phyloP scores from a whole-genome alignment of 1,140 invertebrate species.

The Heterodera schachtii region DNA sequence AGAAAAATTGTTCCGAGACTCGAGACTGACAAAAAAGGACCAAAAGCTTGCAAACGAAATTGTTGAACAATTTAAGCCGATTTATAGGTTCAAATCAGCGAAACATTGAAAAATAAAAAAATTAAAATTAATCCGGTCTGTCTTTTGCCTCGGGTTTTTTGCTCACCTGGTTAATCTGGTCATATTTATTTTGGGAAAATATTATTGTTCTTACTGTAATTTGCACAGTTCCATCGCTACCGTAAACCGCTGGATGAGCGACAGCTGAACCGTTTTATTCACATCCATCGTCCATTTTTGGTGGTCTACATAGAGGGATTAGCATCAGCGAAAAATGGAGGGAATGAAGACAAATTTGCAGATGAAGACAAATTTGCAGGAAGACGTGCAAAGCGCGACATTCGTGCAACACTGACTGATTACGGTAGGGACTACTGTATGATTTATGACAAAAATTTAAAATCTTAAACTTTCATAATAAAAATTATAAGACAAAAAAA shows the following conservation, averaged over 20 bases:
- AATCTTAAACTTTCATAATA: too few relatives aligned
- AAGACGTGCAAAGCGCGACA: background rate
- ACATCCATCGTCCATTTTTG: slow-evolving; percentile 19
- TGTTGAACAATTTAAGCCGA: too few relatives aligned
- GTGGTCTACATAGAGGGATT: slow-evolving; percentile 17
- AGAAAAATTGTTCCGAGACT: too few relatives aligned
- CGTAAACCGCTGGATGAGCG: slow-evolving; percentile 5
- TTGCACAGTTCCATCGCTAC: background rate
- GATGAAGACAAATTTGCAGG: background rate
- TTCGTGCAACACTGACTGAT: background rate
- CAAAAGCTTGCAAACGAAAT: too few relatives aligned
- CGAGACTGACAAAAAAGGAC: too few relatives aligned
- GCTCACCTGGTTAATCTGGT: too few relatives aligned
- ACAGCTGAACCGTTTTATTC: background rate
- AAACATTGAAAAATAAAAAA: too few relatives aligned
- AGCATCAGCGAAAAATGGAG: background rate
- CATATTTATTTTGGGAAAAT: too few relatives aligned
- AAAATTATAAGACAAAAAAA: background rate
- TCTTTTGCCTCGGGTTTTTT: too few relatives aligned
- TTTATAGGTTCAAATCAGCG: too few relatives aligned
- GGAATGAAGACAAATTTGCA: background rate
- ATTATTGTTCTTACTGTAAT: background rate
- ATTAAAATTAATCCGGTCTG: too few relatives aligned
- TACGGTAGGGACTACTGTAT: background rate
- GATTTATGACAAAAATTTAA: background rate